Evolutionary conservation across 2,797 vertebrate genomes (phyloP), one percentile per base, ranked within the genome.

Genomic region (Poeciliopsis turneri): DNA sequence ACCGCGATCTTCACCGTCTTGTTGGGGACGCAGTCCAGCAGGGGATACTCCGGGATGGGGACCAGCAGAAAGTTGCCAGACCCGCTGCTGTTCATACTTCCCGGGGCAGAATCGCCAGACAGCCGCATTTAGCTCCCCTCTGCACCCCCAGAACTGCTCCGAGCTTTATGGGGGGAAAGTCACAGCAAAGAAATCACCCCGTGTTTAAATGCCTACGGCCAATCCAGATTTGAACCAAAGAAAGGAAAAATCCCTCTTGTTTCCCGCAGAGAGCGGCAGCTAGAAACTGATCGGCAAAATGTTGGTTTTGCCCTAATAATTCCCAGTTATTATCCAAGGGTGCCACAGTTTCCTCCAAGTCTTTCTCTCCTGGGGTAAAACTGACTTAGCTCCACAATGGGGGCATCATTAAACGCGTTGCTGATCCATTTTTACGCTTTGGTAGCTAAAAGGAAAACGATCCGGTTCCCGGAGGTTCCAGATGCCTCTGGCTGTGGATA

Each of bases 1-100:
- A 98, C 97, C 85, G 96, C 97, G 1, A 98, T 96, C 94, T 98
- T 98, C 90, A 98, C 93, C 87, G 96, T 96, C 87, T 97, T 97
- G 95, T 95, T 97, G 80, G 97, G 96, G 71, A 95, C 95, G 0
- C 96, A 97, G 90, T 97, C 97, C 87, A 95, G 82, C 25, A 88
- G 94, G 0, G 97, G 96, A 51, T 96, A 96, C 92, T 98, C 97
- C 79, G 97, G 97, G 80, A 98, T 98, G 84, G 97, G 97, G 55
- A 98, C 96, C 93, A 98, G 94, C 84, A 98, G 95, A 90, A 98
- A 98, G 92, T 95, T 97, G 25, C 96, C 93, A 47, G 97, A 95
- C 79, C 95, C 96, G 94, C 96, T 90, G 92, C 95, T 95, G 93
- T 93, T 97, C 97, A 98, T 98, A 87, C 93, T 95, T 86, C 87